These are phyloP conservation scores for Agriopis leucophaearia DNA, from an alignment of 2,888 invertebrate species.

Conservation along the genomic window DNA sequence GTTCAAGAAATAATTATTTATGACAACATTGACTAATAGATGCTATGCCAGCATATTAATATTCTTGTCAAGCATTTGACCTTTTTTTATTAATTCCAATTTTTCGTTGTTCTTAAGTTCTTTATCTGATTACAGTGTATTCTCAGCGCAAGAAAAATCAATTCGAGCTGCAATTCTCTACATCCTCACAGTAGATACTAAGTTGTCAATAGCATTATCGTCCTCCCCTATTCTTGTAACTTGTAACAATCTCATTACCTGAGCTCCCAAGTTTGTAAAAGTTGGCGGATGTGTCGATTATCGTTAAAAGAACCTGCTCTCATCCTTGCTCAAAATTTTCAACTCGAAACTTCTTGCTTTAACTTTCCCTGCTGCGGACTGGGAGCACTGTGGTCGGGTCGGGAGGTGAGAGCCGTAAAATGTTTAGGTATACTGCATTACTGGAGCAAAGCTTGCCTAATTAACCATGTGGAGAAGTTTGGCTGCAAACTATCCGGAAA, in stretches of 20 bases:
- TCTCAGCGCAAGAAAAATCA: not conserved
- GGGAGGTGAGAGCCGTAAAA: slow-evolving; percentile 28
- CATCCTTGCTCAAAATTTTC: slow-evolving; percentile 37
- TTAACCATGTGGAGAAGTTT: slow-evolving; percentile 35
- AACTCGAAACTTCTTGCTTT: slow-evolving; percentile 32
- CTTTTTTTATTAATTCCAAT: no score
- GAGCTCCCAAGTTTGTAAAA: slow-evolving; percentile 20
- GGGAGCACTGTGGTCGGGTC: not conserved
- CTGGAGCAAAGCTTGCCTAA: slow-evolving; percentile 21
- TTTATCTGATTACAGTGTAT: not conserved
- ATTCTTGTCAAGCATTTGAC: not conserved
- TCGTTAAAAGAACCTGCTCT: slow-evolving; percentile 41
- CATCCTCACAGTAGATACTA: not conserved
- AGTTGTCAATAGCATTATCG: slow-evolving; percentile 17
- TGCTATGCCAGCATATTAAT: not conserved
- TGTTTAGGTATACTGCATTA: slow-evolving; percentile 31
- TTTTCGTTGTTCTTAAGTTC: no score
- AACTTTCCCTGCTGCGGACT: slow-evolving; percentile 23
- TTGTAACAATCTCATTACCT: slow-evolving; percentile 29
- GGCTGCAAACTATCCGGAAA: slow-evolving; percentile 22
- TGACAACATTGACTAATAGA: not conserved
- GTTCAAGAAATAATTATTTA: slow-evolving; percentile 2
- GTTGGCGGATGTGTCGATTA: slow-evolving; percentile 37
- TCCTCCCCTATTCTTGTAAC: slow-evolving; percentile 6
- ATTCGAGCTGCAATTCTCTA: not conserved